Base-by-base conservation (phyloP, 1,140 invertebrate genomes). In the Chlorops oryzae region DNA sequence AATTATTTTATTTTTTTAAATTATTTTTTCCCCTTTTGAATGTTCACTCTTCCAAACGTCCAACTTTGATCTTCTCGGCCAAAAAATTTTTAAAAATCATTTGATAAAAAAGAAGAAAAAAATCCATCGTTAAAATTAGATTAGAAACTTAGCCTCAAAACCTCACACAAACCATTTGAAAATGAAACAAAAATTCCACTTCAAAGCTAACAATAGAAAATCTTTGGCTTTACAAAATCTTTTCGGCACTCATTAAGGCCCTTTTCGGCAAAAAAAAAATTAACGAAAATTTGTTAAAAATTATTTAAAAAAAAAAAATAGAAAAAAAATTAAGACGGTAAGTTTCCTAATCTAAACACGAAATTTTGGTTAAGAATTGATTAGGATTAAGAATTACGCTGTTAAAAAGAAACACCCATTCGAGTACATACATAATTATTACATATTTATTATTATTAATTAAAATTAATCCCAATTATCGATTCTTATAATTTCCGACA, bases 331-430 rank as follows among this genome's bases (percentile, higher is more conserved):
- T 32, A 32, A 60, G 60, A 65, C 64, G 64, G 64, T 67, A 59
- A 67, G 64, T 64, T 67, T 67, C 64, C 64, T 67, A 67, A 62
- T 61, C 62, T 64, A 58, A 59, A 49, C n/a, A n/a, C n/a, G n/a
- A n/a, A n/a, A n/a, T n/a, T n/a, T n/a, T n/a, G n/a, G n/a, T n/a
- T n/a, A n/a, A n/a, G n/a, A n/a, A n/a, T n/a, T n/a, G n/a, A n/a
- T n/a, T n/a, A n/a, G n/a, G n/a, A n/a, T n/a, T n/a, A n/a, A n/a
- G n/a, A n/a, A n/a, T n/a, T n/a, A n/a, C n/a, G n/a, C n/a, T n/a
- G n/a, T n/a, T n/a, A n/a, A n/a, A n/a, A n/a, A n/a, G n/a, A n/a
- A n/a, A n/a, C n/a, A n/a, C n/a, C n/a, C n/a, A n/a, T n/a, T n/a
- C n/a, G n/a, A n/a, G n/a, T n/a, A n/a, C n/a, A n/a, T n/a, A n/a